These are phyloP conservation scores for Carassius auratus DNA, from an alignment of 2,113 vertebrate genomes.

Conservation along the genomic window DNA sequence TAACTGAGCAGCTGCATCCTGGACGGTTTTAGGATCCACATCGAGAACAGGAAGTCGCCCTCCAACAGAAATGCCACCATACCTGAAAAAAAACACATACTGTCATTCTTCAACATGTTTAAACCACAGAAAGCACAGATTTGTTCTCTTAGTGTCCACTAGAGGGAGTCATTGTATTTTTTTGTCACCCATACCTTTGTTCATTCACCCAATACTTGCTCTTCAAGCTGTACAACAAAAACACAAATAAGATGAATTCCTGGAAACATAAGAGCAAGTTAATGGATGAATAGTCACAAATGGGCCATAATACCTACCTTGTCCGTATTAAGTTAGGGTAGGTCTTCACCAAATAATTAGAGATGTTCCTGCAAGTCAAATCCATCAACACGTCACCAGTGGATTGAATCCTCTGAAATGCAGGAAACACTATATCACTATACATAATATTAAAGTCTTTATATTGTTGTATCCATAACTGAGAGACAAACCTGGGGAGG, in stretches of 20 bases:
- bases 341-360: slow-evolving; percentile 92
- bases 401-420: slow-evolving; percentile 81
- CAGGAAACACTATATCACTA: background rate
- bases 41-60: slow-evolving; percentile 82
- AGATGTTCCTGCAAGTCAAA: slow-evolving; percentile 88
- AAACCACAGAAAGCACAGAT: too few relatives aligned
- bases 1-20: slow-evolving; percentile 76
- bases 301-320: slow-evolving; percentile 82
- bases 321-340: slow-evolving; percentile 87
- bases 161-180: slow-evolving; percentile 30
- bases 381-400: slow-evolving; percentile 89
- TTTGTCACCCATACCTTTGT: slow-evolving; percentile 80
- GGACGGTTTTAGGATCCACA: slow-evolving; percentile 77
- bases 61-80: slow-evolving; percentile 92
- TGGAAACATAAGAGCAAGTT: background rate
- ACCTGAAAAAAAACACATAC: slow-evolving; percentile 72
- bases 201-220: slow-evolving; percentile 98
- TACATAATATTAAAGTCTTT: background rate
- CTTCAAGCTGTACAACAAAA: slow-evolving; percentile 86
- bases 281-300: background rate
- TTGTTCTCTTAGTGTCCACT: slow-evolving; percentile 20
- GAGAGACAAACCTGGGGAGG: slow-evolving; percentile 82
- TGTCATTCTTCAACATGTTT: background rate
- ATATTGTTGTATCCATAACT: background rate
- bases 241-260: background rate